phyloP scores from a whole-genome alignment of 2,888 invertebrate genomes.

The Synanthedon vespiformis region DNA sequence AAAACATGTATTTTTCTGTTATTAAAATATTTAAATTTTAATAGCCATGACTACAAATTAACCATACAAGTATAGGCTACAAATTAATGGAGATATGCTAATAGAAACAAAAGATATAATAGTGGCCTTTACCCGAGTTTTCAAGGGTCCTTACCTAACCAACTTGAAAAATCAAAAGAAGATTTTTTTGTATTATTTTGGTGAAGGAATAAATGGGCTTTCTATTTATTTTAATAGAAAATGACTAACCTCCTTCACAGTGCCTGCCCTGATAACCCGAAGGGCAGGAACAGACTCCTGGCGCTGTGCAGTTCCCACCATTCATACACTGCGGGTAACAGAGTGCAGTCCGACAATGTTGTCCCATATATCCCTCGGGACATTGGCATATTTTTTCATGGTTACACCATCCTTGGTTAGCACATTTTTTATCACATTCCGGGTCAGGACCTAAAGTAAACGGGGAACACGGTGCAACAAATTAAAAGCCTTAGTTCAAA shows the following conservation, averaged over 20 bases:
- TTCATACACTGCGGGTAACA: slow-evolving; percentile 95
- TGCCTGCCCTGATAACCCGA: slow-evolving; percentile 91
- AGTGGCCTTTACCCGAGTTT: too few relatives aligned
- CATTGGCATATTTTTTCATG: slow-evolving; percentile 88
- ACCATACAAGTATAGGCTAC: too few relatives aligned
- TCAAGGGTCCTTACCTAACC: too few relatives aligned
- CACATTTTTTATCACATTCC: slow-evolving; percentile 89
- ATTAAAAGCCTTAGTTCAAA: neutral
- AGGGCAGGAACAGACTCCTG: slow-evolving; percentile 89
- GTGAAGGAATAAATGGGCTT: too few relatives aligned
- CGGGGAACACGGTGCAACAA: neutral
- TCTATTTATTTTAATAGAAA: too few relatives aligned
- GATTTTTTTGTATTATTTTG: too few relatives aligned
- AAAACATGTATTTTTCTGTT: too few relatives aligned
- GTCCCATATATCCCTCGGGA: slow-evolving; percentile 91
- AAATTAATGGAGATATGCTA: too few relatives aligned
- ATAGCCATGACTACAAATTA: too few relatives aligned
- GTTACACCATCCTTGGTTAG: slow-evolving; percentile 87
- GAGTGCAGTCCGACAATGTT: slow-evolving; percentile 87
- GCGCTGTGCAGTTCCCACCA: slow-evolving; percentile 91
- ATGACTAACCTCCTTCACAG: slow-evolving; percentile 86
- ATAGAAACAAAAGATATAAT: too few relatives aligned
- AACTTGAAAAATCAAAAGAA: too few relatives aligned
- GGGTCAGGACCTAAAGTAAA: slow-evolving; percentile 80
- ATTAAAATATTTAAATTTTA: too few relatives aligned